Percentiles rank a stretch among this genome's conserved stretches.
These are phyloP conservation scores for Porites evermanni DNA, from an alignment of 92 coral and sea anemone species.

Conservation along the genomic window DNA sequence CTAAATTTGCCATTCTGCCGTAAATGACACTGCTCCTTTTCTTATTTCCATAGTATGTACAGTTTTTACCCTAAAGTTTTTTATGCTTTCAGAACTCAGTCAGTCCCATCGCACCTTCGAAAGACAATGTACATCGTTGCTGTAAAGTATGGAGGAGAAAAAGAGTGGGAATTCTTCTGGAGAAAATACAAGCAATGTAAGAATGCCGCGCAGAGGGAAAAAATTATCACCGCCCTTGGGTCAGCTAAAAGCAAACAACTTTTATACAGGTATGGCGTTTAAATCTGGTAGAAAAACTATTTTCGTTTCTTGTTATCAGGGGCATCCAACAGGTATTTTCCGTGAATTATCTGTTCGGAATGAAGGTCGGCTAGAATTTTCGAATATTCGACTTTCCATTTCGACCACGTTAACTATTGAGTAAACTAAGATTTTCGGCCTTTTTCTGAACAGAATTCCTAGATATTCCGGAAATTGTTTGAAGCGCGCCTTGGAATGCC, in stretches of 20 bases:
- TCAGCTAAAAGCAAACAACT: conserved; percentile 10
- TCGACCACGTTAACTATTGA: too few relatives aligned
- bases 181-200: conserved; percentile 45
- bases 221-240: conserved; percentile 39
- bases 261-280: not conserved
- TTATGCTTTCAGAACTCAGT: conserved; percentile 12
- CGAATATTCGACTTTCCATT: too few relatives aligned
- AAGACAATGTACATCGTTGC: conserved; percentile 53
- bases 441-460: too few relatives aligned
- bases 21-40: not conserved
- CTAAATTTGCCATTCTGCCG: too few relatives aligned
- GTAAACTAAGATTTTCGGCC: too few relatives aligned
- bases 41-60: not conserved
- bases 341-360: too few relatives aligned
- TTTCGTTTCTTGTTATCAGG: too few relatives aligned
- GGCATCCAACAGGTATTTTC: too few relatives aligned
- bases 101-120: conserved; percentile 23
- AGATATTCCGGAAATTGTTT: too few relatives aligned
- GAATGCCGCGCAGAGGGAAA: conserved; percentile 56
- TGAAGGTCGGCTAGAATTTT: too few relatives aligned
- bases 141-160: conserved; percentile 65
- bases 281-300: too few relatives aligned
- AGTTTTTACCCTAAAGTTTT: not conserved
- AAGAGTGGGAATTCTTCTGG: conserved; percentile 82
- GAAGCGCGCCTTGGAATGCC: too few relatives aligned